A percentile compares a stretch with the other conserved stretches of the same genome.
These are phyloP conservation scores for Xiphophorus maculatus DNA, from an alignment of 2,113 vertebrate genomes.

Conservation along the genomic window DNA sequence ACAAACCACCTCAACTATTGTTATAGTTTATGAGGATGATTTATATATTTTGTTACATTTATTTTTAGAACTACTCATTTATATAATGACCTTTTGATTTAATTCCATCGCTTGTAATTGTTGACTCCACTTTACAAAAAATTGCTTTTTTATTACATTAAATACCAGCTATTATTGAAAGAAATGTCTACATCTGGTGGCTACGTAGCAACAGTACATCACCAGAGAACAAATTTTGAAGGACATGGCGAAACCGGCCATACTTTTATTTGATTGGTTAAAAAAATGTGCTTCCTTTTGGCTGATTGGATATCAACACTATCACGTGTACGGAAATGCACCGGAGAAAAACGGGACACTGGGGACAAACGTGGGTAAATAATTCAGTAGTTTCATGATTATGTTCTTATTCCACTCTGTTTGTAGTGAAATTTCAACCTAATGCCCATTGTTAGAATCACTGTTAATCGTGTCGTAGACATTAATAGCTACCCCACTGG, in stretches of 20 bases:
- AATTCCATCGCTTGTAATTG: not conserved
- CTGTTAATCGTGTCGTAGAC: not conserved
- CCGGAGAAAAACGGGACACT: constrained; percentile 3
- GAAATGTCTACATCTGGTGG: constrained; percentile 43
- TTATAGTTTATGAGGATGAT: not conserved
- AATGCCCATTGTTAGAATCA: rapidly evolving
- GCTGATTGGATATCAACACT: constrained; percentile 54
- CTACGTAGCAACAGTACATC: constrained; percentile 14
- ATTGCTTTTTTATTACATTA: not conserved
- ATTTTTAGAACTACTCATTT: not conserved
- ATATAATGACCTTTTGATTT: not conserved
- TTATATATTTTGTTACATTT: not conserved
- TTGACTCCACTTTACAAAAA: not conserved
- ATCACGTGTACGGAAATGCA: constrained; percentile 44
- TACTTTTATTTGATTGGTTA: constrained; percentile 59
- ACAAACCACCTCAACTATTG: not conserved
- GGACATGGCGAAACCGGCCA: constrained; percentile 54
- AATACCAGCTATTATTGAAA: not conserved
- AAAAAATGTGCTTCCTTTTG: not conserved
- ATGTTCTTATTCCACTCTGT: not conserved
- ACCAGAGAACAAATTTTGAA: constrained; percentile 38
- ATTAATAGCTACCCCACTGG: not conserved
- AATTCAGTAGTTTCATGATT: not conserved
- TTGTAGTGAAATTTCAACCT: not conserved
- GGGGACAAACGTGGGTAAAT: constrained; percentile 72